Percentiles rank a stretch among this genome's conserved stretches.
Evolutionary conservation across 2,888 invertebrate genomes (phyloP).

Genomic region (Achlya flavicornis): DNA sequence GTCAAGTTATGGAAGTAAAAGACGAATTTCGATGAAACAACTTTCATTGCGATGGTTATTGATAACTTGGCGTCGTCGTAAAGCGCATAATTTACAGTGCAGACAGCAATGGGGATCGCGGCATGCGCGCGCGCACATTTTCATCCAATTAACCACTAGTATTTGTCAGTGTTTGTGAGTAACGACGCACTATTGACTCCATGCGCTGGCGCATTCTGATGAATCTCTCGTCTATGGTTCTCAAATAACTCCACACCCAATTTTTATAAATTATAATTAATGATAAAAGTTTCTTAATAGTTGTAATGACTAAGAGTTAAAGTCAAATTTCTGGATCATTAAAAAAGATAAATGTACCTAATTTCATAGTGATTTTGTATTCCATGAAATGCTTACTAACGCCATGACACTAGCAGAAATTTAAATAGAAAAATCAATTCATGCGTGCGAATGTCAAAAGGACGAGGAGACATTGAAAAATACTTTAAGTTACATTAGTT

Average conservation of each 20-base stretch:
- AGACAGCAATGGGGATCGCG: slow-evolving; percentile 38
- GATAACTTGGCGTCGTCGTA: slow-evolving; percentile 65
- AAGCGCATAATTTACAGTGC: slow-evolving; percentile 69
- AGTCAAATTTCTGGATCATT: not conserved
- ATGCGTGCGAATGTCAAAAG: slow-evolving; percentile 6
- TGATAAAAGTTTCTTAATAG: no score
- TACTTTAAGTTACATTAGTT: not conserved
- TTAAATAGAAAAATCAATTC: not conserved
- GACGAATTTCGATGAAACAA: slow-evolving; percentile 29
- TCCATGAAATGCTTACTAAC: not conserved
- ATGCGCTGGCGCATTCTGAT: slow-evolving; percentile 31
- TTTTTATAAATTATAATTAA: not conserved
- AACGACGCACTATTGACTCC: slow-evolving; percentile 54
- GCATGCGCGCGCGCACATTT: slow-evolving; percentile 42
- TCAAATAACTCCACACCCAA: slow-evolving; percentile 15
- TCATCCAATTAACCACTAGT: slow-evolving; percentile 69
- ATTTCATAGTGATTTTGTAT: not conserved
- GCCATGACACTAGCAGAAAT: not conserved
- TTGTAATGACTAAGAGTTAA: not conserved
- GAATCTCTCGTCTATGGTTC: slow-evolving; percentile 28
- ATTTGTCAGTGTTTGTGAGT: slow-evolving; percentile 66
- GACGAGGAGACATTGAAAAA: not conserved
- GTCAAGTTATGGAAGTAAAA: not conserved
- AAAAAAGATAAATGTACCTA: not conserved
- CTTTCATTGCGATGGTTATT: slow-evolving; percentile 65